Evolutionary conservation across 2,797 vertebrate genomes (phyloP).

Genomic region (Nothura maculosa): DNA sequence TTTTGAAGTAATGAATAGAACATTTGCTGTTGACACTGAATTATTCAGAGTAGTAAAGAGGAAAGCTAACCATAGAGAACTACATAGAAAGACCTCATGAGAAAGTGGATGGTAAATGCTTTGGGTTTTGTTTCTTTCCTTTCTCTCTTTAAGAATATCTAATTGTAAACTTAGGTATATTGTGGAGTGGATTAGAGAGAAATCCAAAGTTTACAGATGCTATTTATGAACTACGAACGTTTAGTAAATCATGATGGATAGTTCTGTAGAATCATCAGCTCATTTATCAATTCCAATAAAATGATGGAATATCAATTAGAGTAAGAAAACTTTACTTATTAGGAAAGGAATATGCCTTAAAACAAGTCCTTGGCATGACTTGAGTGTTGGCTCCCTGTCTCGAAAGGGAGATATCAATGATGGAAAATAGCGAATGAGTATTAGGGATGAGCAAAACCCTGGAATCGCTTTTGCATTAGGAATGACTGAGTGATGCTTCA

Average conservation of each 20-base stretch:
- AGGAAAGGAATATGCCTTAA: background rate
- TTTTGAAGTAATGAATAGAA: background rate
- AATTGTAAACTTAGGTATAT: background rate
- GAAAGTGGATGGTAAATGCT: background rate
- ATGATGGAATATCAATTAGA: background rate
- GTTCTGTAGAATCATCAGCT: background rate
- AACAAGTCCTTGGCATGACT: background rate
- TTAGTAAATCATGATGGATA: background rate
- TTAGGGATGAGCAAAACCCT: background rate
- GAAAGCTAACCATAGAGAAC: background rate
- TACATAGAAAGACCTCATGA: background rate
- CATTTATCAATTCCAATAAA: background rate
- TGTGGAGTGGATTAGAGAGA: background rate
- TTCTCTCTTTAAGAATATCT: background rate
- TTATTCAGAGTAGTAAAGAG: background rate
- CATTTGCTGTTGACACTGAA: background rate
- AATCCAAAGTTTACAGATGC: background rate
- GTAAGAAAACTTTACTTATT: background rate
- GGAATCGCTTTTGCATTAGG: background rate
- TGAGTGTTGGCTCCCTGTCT: background rate
- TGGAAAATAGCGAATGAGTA: background rate
- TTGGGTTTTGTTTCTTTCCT: background rate
- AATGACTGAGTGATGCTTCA: background rate
- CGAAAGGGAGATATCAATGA: background rate
- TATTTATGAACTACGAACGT: background rate